Conservation (phyloP, 2,888 invertebrate genomes). For the Pachydiplax longipennis region DNA sequence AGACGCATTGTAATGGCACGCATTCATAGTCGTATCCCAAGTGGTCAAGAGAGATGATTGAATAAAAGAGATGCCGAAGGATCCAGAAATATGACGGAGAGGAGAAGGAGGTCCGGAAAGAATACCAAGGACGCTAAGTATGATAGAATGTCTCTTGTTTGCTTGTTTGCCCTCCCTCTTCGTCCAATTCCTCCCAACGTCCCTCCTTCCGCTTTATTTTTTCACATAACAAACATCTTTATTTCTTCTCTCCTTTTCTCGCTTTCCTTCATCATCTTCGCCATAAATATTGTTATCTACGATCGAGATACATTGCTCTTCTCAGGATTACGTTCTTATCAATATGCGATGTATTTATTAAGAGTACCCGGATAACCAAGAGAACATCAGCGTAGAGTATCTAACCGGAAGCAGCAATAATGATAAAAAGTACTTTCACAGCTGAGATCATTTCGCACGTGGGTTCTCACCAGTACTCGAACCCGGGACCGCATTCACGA, state of each 20-base stretch:
- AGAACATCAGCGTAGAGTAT: no score
- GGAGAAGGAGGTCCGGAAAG: background rate
- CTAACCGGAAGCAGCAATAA: no score
- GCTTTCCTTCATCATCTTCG: background rate
- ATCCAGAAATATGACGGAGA: background rate
- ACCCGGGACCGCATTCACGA: no score
- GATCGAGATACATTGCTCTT: no score
- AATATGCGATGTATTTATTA: no score
- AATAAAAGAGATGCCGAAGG: background rate
- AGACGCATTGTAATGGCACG: no score
- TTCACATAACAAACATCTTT: background rate
- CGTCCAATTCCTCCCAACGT: background rate
- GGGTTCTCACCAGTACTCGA: no score
- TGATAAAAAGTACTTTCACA: no score
- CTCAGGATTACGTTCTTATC: no score
- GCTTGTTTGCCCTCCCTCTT: background rate
- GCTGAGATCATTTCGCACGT: no score
- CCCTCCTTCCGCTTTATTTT: background rate
- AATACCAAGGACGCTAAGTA: background rate
- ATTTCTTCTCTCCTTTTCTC: background rate
- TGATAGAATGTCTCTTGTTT: background rate
- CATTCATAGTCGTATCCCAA: background rate
- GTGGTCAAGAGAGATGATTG: background rate
- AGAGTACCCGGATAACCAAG: no score
- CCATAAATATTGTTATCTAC: no score